Evolutionary conservation across 2,797 vertebrate species (phyloP).

Genomic region (Microctenopoma steveboyesi): DNA sequence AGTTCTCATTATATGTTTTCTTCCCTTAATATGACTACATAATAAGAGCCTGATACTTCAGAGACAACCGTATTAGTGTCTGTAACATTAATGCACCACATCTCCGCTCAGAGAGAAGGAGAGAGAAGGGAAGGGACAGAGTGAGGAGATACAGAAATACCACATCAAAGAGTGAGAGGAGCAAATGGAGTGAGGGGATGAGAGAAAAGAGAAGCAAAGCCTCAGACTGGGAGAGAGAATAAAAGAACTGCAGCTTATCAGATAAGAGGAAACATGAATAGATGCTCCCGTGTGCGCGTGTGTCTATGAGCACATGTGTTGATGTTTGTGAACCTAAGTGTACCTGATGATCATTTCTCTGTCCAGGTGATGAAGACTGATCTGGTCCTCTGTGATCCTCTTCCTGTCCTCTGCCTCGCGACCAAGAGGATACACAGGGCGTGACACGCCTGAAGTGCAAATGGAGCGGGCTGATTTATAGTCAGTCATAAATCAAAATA

Average conservation of each 20-base stretch:
- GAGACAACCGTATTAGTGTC: constrained; percentile 75
- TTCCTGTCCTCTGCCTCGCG: constrained; percentile 90
- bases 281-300: constrained; percentile 32
- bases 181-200: constrained; percentile 72
- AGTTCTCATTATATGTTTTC: constrained; percentile 79
- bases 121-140: constrained; percentile 46
- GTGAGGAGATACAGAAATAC: constrained; percentile 61
- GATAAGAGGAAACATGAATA: constrained; percentile 62
- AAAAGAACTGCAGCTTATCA: constrained; percentile 73
- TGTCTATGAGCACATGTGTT: constrained; percentile 8
- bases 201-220: constrained; percentile 60
- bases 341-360: constrained; percentile 93
- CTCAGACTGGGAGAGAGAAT: constrained; percentile 62
- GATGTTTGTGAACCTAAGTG: constrained; percentile 28
- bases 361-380: constrained; percentile 86
- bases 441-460: constrained; percentile 76
- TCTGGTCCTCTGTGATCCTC: constrained; percentile 90
- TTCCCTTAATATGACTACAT: constrained; percentile 79
- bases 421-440: constrained; percentile 86
- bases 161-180: constrained; percentile 79
- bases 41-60: constrained; percentile 81
- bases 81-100: constrained; percentile 78
- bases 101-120: constrained; percentile 68
- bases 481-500: constrained; percentile 8
- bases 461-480: constrained; percentile 19